Conservation (phyloP, 1,140 invertebrate species). For the Cydia splendana region DNA sequence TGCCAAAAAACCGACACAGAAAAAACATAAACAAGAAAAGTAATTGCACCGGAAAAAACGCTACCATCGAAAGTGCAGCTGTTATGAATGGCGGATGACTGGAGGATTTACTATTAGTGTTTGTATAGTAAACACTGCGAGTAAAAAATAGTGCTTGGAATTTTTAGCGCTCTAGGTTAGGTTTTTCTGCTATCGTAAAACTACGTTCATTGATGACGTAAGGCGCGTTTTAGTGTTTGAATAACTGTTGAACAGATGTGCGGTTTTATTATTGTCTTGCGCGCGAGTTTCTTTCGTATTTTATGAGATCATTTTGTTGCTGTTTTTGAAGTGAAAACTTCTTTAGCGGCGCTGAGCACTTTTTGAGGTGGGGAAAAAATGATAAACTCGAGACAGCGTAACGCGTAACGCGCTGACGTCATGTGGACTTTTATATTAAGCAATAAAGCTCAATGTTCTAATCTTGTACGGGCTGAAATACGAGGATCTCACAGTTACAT, state of each 20-base stretch:
- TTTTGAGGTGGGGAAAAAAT: too few species aligned
- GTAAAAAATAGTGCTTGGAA: constrained; percentile 23
- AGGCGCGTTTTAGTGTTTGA: background rate
- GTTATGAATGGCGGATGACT: constrained; percentile 19
- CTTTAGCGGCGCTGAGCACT: too few species aligned
- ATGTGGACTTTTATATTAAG: too few species aligned
- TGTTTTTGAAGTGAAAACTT: too few species aligned
- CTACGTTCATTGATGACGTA: background rate
- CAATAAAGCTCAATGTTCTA: too few species aligned
- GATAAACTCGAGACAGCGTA: too few species aligned
- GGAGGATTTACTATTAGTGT: background rate
- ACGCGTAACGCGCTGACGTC: too few species aligned
- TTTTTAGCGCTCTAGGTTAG: background rate
- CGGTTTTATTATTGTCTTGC: background rate
- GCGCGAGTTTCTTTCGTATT: background rate
- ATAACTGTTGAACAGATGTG: background rate
- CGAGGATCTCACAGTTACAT: too few species aligned
- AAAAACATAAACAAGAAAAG: constrained; percentile 24
- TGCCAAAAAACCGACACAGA: constrained; percentile 2
- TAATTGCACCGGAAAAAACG: constrained; percentile 16
- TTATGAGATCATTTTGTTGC: background rate
- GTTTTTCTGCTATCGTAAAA: constrained; percentile 3
- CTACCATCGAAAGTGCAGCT: constrained; percentile 24
- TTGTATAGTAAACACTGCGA: constrained; percentile 5
- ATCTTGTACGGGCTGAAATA: too few species aligned